Conservation (phyloP, 2,888 invertebrate species). For the Diarsia dahlii region DNA sequence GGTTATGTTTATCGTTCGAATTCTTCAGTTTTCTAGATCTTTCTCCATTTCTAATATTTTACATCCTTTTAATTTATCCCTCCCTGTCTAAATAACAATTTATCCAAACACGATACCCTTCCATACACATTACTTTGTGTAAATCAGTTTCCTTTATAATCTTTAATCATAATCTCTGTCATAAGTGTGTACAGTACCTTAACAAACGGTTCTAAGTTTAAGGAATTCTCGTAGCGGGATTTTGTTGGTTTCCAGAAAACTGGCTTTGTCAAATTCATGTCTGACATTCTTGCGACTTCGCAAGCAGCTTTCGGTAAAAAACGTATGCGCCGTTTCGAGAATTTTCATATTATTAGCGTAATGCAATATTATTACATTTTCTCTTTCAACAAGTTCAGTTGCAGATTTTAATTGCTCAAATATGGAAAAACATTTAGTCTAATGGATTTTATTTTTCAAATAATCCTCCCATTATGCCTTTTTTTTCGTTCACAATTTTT, state of each 20-base stretch:
- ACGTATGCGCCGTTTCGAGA: background rate
- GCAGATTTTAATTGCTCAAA: background rate
- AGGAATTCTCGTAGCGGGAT: slow-evolving; percentile 17
- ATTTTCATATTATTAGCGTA: background rate
- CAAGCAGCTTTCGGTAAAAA: slow-evolving; percentile 5
- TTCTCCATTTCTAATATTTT: background rate
- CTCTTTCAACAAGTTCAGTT: background rate
- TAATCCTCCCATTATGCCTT: background rate
- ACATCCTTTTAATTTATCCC: background rate
- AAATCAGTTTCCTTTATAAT: background rate
- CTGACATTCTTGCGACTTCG: slow-evolving; percentile 11
- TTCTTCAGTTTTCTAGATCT: no score
- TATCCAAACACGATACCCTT: fast-evolving
- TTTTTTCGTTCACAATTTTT: background rate
- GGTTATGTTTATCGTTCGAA: background rate
- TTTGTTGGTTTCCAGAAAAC: slow-evolving; percentile 34
- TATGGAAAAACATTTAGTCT: background rate
- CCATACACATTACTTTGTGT: background rate
- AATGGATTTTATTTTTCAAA: background rate
- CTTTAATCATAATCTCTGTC: background rate
- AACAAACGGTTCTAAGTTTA: slow-evolving; percentile 26
- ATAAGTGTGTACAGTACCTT: background rate
- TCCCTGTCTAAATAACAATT: background rate
- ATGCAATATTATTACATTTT: background rate
- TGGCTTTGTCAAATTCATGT: slow-evolving; percentile 11